Evolutionary conservation across 2,888 invertebrate species (phyloP), one percentile per base, ranked within the genome.

Genomic region (Tanytarsus gracilentus): DNA sequence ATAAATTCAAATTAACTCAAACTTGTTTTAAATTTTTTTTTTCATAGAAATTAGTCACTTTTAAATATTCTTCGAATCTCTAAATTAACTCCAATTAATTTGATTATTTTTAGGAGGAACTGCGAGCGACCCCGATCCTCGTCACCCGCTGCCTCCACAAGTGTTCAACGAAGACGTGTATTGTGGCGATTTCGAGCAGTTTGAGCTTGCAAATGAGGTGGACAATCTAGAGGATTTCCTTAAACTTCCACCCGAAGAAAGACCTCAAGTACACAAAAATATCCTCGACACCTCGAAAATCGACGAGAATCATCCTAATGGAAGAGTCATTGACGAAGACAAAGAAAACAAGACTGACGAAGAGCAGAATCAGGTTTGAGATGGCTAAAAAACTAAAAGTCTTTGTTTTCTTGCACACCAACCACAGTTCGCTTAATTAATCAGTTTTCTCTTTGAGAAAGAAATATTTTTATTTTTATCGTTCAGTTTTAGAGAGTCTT

Each of bases 141-240:
- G 86, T 70, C 85, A 88, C 67, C 84, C 92, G 55, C 75, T 93
- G 68, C 94, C 96, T 48, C 97, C 97, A 62, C 98, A 98, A 75
- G 79, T 98, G 66, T 97, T 96, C 74, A 90, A 91, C 70, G 94
- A 90, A 63, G 87, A 88, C 9, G 85, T 86, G 65, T 95, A 93
- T 72, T 63, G 63, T 36, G 97, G 97, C 72, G 94, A 95, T 73
- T 96, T 93, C 75, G 92, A 94, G 71, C 86, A 84, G 68, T 94
- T 96, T 75, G 91, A 92, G 73, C 76, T 89, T 75, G 86, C 93
- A 18, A 89, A 93, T 75, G 96, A 96, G 79, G 81, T 86, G 65
- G 92, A 95, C 69, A 86, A 86, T 66, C 77, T 95, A 74, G 90
- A 93, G 71, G 84, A 85, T 70, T 95, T 95, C 72, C 75, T 94